Base-by-base conservation (phyloP, 2,888 invertebrate genomes). In the Leptopterna dolabrata region DNA sequence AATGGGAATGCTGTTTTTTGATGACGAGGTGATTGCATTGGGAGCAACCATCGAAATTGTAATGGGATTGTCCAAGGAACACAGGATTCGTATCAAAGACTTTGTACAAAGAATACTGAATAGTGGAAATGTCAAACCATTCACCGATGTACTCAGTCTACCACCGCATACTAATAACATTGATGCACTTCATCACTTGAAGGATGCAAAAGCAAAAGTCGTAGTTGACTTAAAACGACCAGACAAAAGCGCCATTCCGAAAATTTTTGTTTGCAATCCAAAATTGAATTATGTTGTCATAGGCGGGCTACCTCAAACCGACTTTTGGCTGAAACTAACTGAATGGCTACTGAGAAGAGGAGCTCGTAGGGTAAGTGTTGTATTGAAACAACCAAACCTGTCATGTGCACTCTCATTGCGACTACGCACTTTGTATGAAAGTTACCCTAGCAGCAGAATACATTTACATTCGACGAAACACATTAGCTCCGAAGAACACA, bases 291-390 rank as follows among this genome's bases (percentile, higher is more conserved):
- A 83, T 43, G 16, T 83, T 1, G 41, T 83, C 11, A n/a, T 83
- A 11, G 71, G 71, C 3, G 83, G 83, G 4, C 83, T 29, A 29
- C 83, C 70, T 16, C 83, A 83, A 71, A 70, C 83, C 4, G 45
- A 43, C 16, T 70, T 85, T 36, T 86, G 86, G 86, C 36, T 86
- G 41, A 51, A 86, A 36, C 43, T 86, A 36, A 43, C 78, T n/a
- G 86, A 86, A 41, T 86, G 86, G 86, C 24, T 86, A 27, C 41
- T 76, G 47, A 78, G 55, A 24, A 36, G 86, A 76, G 76, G 86
- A 45, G 86, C 86, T 9, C 36, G 78, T 9, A 29, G 41, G 16
- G 51, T 86, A 1, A 86, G 36, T 86, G 55, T 86, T 41, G 70
- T 86, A 19, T 27, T 86, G 13, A 76, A 86, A 55, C 70, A 78